Conservation (phyloP, 2,888 invertebrate genomes). For the Dolomedes plantarius region DNA sequence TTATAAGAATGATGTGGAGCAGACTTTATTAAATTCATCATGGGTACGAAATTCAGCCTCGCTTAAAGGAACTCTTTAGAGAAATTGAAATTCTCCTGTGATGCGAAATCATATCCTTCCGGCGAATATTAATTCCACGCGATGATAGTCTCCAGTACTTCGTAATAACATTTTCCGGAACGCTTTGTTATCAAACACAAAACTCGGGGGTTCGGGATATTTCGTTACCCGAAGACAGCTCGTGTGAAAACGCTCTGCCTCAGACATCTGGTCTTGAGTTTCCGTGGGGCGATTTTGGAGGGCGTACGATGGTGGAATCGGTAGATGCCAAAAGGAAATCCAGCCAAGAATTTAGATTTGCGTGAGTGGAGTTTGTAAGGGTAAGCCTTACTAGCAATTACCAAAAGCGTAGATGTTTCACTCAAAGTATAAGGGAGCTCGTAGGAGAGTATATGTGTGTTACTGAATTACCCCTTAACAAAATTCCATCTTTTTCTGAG, state of each 20-base stretch:
- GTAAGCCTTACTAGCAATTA: background rate
- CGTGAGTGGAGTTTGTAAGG: background rate
- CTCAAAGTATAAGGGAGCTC: no score
- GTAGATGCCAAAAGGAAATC: background rate
- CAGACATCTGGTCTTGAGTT: background rate
- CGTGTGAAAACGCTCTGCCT: background rate
- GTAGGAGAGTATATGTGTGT: no score
- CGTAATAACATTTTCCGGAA: background rate
- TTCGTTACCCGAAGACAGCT: background rate
- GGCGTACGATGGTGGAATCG: background rate
- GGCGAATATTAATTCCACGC: background rate
- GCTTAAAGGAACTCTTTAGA: background rate
- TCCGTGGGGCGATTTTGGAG: background rate
- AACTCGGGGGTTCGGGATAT: background rate
- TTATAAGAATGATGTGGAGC: no score
- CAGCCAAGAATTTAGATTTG: background rate
- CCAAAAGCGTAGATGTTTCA: no score
- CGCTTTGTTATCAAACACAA: background rate
- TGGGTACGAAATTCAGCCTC: no score
- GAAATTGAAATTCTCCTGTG: background rate
- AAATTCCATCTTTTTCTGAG: no score
- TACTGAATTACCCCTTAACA: no score
- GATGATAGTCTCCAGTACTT: background rate
- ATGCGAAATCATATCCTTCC: background rate
- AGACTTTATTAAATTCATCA: no score